A percentile compares a stretch with the other conserved stretches of the same genome.
These are phyloP conservation scores for Megalops cyprinoides DNA, from an alignment of 2,797 vertebrate species.

Conservation along the genomic window DNA sequence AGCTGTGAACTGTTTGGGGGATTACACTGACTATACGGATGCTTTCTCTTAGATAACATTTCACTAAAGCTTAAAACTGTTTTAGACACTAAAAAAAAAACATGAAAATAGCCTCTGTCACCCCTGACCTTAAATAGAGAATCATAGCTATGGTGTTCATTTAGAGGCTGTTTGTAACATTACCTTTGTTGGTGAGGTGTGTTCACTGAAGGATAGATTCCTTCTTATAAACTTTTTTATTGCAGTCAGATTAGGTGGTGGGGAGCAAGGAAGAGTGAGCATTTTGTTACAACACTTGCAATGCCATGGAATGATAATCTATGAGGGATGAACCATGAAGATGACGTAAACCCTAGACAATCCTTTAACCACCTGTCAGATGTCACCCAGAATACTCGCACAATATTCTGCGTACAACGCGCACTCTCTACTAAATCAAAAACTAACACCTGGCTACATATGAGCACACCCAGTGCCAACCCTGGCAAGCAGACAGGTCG, in stretches of 20 bases:
- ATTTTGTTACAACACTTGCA: slow-evolving; percentile 1
- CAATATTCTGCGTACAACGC: not conserved
- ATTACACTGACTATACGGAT: not conserved
- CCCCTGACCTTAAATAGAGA: not conserved
- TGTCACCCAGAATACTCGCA: not conserved
- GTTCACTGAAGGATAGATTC: not conserved
- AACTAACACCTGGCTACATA: not conserved
- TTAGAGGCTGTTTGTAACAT: not conserved
- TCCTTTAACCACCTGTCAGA: not conserved
- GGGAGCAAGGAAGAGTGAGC: not conserved
- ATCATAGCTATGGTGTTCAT: not conserved
- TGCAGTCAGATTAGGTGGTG: not conserved
- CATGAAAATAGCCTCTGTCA: not conserved
- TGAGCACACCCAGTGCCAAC: not conserved
- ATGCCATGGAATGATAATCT: slow-evolving; percentile 3
- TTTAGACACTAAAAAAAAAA: too few relatives aligned
- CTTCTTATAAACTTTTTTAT: not conserved
- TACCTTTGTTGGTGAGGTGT: not conserved
- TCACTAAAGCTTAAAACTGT: not conserved
- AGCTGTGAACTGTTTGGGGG: not conserved
- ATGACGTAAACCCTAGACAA: not conserved
- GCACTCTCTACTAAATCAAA: not conserved
- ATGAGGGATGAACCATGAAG: not conserved
- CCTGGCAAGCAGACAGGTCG: not conserved
- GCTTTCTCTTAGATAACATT: not conserved